Percentiles rank a stretch among this genome's conserved stretches.
Conservation (phyloP, 2,113 vertebrate species). For the Scophthalmus maximus region DNA sequence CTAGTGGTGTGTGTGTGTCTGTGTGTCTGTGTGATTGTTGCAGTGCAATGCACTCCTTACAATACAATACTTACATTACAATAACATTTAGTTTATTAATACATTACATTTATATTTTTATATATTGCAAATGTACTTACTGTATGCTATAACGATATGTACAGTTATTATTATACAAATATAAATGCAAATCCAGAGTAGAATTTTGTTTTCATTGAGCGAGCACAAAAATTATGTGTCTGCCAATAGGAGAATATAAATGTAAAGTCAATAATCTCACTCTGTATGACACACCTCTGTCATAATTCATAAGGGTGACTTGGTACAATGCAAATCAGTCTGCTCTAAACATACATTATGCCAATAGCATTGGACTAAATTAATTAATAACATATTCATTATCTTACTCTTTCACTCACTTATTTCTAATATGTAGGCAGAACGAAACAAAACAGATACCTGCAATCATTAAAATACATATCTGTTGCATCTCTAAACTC, state of each 20-base stretch:
- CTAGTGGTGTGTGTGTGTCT: slow-evolving; percentile 34
- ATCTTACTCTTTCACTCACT: neutral
- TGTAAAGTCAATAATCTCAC: slow-evolving; percentile 3
- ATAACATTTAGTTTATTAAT: too few relatives aligned
- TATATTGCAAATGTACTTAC: slow-evolving; percentile 26
- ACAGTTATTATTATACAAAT: neutral
- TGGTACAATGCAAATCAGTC: too few relatives aligned
- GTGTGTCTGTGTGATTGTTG: slow-evolving; percentile 1
- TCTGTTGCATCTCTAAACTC: too few relatives aligned
- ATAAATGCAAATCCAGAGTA: neutral
- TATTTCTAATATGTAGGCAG: neutral
- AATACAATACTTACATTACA: neutral
- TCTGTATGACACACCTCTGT: too few relatives aligned
- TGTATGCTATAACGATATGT: slow-evolving; percentile 21
- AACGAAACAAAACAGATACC: too few relatives aligned
- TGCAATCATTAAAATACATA: too few relatives aligned
- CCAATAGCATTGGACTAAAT: neutral
- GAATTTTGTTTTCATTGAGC: too few relatives aligned
- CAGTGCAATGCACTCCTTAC: slow-evolving; percentile 37
- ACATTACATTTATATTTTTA: too few relatives aligned
- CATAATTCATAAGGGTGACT: too few relatives aligned
- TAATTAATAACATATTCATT: neutral
- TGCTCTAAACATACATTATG: neutral
- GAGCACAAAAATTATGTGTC: neutral
- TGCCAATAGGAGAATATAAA: neutral